Percentiles rank a stretch among this genome's conserved stretches.
Conservation (phyloP, 2,113 vertebrate species). For the Cyphomyrus plagiostoma region DNA sequence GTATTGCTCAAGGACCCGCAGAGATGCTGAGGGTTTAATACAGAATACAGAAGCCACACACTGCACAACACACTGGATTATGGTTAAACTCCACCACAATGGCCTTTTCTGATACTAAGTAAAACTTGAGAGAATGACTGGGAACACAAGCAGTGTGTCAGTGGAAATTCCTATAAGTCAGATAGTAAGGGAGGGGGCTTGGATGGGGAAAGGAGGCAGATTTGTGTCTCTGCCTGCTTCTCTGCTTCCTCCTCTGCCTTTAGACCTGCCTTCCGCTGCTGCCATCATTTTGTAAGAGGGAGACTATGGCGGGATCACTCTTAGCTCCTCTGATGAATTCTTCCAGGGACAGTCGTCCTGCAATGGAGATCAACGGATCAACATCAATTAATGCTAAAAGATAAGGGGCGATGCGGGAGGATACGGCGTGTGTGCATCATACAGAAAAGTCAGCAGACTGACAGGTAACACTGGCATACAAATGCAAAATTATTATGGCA, state of each 20-base stretch:
- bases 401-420: not conserved
- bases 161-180: not conserved
- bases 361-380: conserved; percentile 57
- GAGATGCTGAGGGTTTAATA: no score
- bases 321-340: conserved; percentile 97
- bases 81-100: not conserved
- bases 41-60: no score
- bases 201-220: not conserved
- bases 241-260: conserved; percentile 32
- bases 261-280: conserved; percentile 78
- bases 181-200: not conserved
- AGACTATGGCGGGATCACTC: conserved; percentile 92
- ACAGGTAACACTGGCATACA: not conserved
- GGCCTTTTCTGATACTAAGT: not conserved
- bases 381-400: conserved; percentile 52
- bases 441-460: not conserved
- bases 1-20: no score
- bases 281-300: conserved; percentile 87
- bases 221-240: not conserved
- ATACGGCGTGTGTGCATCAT: not conserved
- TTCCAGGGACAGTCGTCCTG: conserved; percentile 63
- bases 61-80: no score
- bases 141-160: not conserved
- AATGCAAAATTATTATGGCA: not conserved
- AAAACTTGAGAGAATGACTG: not conserved